These are phyloP conservation scores for Eulemur mongoz DNA, from an alignment of 2,797 vertebrate genomes.

Conservation along the genomic window DNA sequence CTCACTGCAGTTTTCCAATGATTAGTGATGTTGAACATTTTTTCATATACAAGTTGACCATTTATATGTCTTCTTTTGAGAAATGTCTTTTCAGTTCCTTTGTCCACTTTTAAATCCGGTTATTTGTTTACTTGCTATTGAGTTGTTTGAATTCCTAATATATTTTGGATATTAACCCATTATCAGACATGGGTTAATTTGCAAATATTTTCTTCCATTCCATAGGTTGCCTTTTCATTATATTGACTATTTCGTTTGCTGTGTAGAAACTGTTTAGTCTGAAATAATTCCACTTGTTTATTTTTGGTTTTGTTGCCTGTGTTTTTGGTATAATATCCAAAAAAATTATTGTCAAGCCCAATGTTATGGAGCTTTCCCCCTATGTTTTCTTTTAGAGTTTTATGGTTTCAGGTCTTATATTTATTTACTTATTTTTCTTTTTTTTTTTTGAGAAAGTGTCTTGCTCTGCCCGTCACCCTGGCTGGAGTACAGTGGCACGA, in stretches of 20 bases:
- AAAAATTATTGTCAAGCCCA: neutral
- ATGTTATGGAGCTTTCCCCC: neutral
- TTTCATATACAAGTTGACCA: neutral
- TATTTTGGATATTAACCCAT: neutral
- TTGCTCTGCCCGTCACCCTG: neutral
- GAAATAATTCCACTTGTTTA: neutral
- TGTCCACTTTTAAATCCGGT: neutral
- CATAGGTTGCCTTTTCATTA: neutral
- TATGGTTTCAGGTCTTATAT: neutral
- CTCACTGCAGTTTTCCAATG: neutral
- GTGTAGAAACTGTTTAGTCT: neutral
- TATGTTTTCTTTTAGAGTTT: neutral
- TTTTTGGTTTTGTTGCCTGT: neutral
- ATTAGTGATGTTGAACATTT: neutral
- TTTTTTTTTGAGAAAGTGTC: too few relatives aligned
- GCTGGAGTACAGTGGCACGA: neutral
- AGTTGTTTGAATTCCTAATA: neutral
- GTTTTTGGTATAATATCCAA: neutral
- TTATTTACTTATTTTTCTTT: neutral
- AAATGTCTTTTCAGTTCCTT: neutral
- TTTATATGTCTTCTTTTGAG: neutral
- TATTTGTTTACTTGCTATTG: neutral
- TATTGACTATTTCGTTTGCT: neutral
- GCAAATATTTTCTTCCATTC: neutral
- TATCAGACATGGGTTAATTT: neutral